A percentile compares a stretch with the other conserved stretches of the same genome.
Conservation (phyloP, 2,113 vertebrate species). For the Halcyon senegalensis region DNA sequence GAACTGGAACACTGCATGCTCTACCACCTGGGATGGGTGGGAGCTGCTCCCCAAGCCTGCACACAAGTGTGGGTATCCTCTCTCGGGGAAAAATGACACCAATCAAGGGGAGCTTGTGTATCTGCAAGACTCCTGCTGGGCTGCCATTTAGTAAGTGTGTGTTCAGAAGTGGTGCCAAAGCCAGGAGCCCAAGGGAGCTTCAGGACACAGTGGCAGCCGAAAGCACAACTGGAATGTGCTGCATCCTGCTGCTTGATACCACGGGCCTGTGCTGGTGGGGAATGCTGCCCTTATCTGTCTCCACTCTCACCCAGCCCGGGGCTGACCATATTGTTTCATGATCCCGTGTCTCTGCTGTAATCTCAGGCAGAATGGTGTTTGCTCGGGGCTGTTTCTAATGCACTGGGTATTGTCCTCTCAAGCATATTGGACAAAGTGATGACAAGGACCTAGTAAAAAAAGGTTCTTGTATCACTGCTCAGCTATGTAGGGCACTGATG, state of each 20-base stretch:
- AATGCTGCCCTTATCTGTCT: slow-evolving; percentile 70
- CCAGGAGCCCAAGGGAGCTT: neutral
- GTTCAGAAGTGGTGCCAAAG: neutral
- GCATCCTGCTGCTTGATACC: slow-evolving; percentile 34
- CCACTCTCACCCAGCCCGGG: neutral
- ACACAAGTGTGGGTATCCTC: rapidly evolving
- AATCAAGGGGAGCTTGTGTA: neutral
- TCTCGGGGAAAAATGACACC: neutral
- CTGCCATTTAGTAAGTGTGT: neutral
- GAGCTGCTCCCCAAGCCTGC: neutral
- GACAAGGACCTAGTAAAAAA: slow-evolving; percentile 78
- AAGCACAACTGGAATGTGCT: slow-evolving; percentile 16
- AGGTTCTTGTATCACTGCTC: slow-evolving; percentile 73
- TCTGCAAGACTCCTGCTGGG: neutral
- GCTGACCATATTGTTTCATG: neutral
- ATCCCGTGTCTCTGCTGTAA: slow-evolving; percentile 63
- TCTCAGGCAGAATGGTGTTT: slow-evolving; percentile 55
- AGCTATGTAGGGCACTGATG: slow-evolving; percentile 64
- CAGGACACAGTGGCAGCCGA: neutral
- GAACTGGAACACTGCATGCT: neutral
- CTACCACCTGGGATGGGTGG: neutral
- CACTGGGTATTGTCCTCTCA: slow-evolving; percentile 73
- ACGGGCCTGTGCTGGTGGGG: neutral
- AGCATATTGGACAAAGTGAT: slow-evolving; percentile 63
- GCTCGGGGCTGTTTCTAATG: slow-evolving; percentile 51